phyloP scores from a whole-genome alignment of 30 jellyfish, hydroid and myxozoan genomes.

The Cassiopea andromeda region DNA sequence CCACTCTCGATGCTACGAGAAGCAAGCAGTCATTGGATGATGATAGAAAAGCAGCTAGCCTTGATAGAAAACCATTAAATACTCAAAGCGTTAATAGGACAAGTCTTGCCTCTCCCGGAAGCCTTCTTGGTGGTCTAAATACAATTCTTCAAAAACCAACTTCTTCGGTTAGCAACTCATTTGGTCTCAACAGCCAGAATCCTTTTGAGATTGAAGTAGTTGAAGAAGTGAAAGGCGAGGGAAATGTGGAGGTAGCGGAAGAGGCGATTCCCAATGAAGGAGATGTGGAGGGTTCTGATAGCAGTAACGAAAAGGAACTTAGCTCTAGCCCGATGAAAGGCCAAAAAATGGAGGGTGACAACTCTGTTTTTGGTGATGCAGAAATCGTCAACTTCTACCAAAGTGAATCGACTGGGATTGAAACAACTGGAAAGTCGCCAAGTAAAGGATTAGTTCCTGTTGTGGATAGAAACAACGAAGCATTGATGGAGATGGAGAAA shows the following conservation, averaged over 20 bases:
- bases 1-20: conserved; percentile 31
- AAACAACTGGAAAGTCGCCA: neutral
- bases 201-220: conserved; percentile 8
- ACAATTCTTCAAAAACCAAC: conserved; percentile 56
- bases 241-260: conserved; percentile 32
- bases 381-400: neutral
- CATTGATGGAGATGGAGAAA: conserved; percentile 63
- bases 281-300: conserved; percentile 30
- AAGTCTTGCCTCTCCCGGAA: conserved; percentile 48
- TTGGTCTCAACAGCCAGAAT: conserved; percentile 35
- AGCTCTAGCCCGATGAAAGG: neutral
- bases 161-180: conserved; percentile 10
- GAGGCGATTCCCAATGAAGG: conserved; percentile 36
- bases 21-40: neutral
- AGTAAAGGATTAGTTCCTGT: conserved; percentile 5
- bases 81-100: neutral
- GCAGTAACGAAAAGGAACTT: conserved; percentile 1
- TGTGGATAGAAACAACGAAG: conserved; percentile 42
- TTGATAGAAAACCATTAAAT: conserved; percentile 5
- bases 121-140: conserved; percentile 57
- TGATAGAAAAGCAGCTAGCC: conserved; percentile 34
- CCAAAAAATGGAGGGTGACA: neutral
- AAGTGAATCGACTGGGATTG: neutral
- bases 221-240: conserved; percentile 11
- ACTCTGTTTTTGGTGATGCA: conserved; percentile 19